A percentile compares a stretch with the other conserved stretches of the same genome.
phyloP scores from a whole-genome alignment of 2,113 vertebrate species.

The Lipophrys pholis region DNA sequence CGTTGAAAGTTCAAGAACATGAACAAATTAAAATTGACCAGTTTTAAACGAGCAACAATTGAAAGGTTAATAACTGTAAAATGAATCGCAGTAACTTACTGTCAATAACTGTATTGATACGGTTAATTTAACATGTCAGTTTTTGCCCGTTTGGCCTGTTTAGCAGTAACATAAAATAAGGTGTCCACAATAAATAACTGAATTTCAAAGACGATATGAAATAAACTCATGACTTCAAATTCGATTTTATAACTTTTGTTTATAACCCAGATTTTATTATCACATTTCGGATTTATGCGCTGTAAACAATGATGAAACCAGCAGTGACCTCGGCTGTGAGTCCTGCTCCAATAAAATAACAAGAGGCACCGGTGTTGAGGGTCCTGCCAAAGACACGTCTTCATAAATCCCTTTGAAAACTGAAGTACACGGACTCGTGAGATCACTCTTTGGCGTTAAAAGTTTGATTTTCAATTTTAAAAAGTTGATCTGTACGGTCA shows the following conservation, averaged over 20 bases:
- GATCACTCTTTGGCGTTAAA: conserved; percentile 22
- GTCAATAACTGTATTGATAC: too few species aligned
- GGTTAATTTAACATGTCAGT: too few species aligned
- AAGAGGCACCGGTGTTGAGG: conserved; percentile 39
- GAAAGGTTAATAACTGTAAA: too few species aligned
- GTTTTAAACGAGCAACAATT: too few species aligned
- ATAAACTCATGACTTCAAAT: too few species aligned
- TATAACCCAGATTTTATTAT: neutral
- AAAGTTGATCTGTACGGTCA: conserved; percentile 6
- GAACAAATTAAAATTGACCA: neutral
- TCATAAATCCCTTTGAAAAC: conserved; percentile 49
- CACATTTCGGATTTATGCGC: neutral
- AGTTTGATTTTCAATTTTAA: conserved; percentile 18
- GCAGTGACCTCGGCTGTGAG: neutral
- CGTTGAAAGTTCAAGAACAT: conserved; percentile 1
- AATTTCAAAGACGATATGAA: too few species aligned
- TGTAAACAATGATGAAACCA: neutral
- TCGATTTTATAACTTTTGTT: neutral
- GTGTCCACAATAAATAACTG: neutral
- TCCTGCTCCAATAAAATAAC: conserved; percentile 2
- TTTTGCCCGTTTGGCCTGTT: too few species aligned
- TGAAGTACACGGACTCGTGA: conserved; percentile 29
- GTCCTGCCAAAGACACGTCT: conserved; percentile 38
- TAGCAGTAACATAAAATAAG: neutral
- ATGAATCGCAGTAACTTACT: too few species aligned